These are phyloP conservation scores for Araneus ventricosus DNA, from an alignment of 1,140 invertebrate genomes.

Conservation along the genomic window DNA sequence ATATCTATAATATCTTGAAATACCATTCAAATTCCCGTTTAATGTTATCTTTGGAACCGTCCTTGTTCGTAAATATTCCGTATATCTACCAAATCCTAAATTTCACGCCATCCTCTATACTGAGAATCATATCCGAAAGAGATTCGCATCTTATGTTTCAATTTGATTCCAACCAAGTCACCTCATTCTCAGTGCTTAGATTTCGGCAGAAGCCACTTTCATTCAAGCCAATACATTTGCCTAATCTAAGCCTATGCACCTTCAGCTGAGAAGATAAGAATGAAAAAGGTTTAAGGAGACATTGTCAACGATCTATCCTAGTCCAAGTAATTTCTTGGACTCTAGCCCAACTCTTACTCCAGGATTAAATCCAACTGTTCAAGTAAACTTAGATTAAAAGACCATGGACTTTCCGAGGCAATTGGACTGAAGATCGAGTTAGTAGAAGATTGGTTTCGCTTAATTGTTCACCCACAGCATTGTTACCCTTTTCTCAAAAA, in stretches of 20 bases:
- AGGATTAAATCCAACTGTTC: slow-evolving; percentile 40
- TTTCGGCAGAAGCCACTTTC: neutral
- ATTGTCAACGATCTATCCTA: slow-evolving; percentile 15
- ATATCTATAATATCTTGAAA: no score
- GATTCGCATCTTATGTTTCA: no score
- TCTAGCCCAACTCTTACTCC: neutral
- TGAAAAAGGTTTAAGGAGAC: slow-evolving; percentile 16
- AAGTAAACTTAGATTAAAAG: slow-evolving; percentile 40
- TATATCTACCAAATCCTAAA: no score
- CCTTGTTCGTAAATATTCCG: no score
- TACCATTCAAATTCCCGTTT: no score
- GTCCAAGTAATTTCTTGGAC: slow-evolving; percentile 17
- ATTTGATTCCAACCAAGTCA: no score
- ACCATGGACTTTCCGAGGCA: neutral
- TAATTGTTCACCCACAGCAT: slow-evolving; percentile 38
- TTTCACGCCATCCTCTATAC: no score
- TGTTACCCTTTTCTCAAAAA: slow-evolving; percentile 36
- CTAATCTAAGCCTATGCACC: neutral
- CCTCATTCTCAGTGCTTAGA: neutral
- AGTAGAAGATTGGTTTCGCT: slow-evolving; percentile 58
- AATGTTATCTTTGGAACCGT: no score
- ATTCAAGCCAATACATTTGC: neutral
- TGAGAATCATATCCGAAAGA: no score
- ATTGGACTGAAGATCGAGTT: slow-evolving; percentile 57
- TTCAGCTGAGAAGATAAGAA: neutral